phyloP scores from a whole-genome alignment of 2,888 invertebrate species.

The Apomyelois bistriatella region DNA sequence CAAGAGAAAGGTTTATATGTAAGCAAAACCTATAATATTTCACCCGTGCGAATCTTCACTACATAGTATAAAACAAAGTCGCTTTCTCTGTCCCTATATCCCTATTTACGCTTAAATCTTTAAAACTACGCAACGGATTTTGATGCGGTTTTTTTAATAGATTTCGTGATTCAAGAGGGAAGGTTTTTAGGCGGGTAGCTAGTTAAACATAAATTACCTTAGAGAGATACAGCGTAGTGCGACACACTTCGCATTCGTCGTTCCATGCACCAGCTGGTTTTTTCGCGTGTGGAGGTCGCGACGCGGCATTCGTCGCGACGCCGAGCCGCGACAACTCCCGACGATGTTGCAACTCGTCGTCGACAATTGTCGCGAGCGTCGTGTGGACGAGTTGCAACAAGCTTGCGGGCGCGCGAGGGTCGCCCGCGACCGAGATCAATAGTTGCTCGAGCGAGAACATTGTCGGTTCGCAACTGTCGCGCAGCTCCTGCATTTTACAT shows the following conservation, averaged over 20 bases:
- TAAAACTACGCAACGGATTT: no score
- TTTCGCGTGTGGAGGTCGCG: conserved; percentile 12
- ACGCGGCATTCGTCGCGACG: conserved; percentile 11
- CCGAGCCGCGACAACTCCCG: conserved; percentile 16
- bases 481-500: conserved; percentile 84
- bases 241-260: conserved; percentile 91
- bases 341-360: conserved; percentile 31
- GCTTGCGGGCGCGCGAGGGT: conserved; percentile 81
- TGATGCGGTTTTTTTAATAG: no score
- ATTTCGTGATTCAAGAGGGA: no score
- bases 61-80: no score
- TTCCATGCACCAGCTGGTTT: conserved; percentile 31
- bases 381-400: conserved; percentile 84
- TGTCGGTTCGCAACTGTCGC: conserved; percentile 92
- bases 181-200: no score
- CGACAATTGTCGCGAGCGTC: conserved; percentile 46
- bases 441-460: conserved; percentile 93
- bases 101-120: no score
- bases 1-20: no score
- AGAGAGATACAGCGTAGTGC: conserved; percentile 90
- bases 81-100: no score
- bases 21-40: no score
- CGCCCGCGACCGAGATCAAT: conserved; percentile 86
- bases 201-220: no score
- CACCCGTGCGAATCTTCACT: no score